Percentiles rank a stretch among this genome's conserved stretches.
These are phyloP conservation scores for Lepus americanus DNA, from an alignment of 2,113 vertebrate genomes.

Conservation along the genomic window DNA sequence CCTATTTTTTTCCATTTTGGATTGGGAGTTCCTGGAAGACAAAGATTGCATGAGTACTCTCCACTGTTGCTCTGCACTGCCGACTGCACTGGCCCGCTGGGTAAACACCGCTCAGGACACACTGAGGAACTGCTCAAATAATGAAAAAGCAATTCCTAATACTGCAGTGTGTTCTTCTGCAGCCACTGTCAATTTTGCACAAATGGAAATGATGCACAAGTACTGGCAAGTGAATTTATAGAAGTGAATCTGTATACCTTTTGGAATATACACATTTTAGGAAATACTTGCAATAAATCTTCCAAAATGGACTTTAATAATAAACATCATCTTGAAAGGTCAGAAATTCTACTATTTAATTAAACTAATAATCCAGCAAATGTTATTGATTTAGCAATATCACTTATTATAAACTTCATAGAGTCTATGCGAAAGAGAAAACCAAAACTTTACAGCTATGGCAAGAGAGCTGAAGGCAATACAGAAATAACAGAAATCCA, in stretches of 20 bases:
- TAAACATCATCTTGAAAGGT: slow-evolving; percentile 66
- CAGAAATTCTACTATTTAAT: slow-evolving; percentile 73
- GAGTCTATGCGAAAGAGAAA: slow-evolving; percentile 5
- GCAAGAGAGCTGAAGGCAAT: slow-evolving; percentile 25
- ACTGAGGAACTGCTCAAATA: not conserved
- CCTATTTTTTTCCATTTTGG: not conserved
- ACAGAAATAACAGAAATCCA: not conserved
- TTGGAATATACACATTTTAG: slow-evolving; percentile 65
- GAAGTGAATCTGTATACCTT: slow-evolving; percentile 30
- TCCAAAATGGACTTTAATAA: slow-evolving; percentile 69
- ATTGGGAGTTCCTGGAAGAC: not conserved
- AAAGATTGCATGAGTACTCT: not conserved
- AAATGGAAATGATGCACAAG: slow-evolving; percentile 18
- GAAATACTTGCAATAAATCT: slow-evolving; percentile 65
- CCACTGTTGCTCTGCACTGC: not conserved
- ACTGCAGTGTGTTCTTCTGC: not conserved
- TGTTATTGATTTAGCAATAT: slow-evolving; percentile 72
- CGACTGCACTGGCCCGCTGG: not conserved
- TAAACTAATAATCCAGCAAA: slow-evolving; percentile 73
- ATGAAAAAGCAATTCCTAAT: not conserved
- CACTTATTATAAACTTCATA: slow-evolving; percentile 68
- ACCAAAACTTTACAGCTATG: not conserved
- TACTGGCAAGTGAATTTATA: not conserved
- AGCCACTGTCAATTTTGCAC: not conserved
- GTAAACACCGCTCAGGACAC: not conserved